Evolutionary conservation across 2,113 vertebrate species (phyloP), one percentile per base, ranked within the genome.

Genomic region (Rhombomys opimus): DNA sequence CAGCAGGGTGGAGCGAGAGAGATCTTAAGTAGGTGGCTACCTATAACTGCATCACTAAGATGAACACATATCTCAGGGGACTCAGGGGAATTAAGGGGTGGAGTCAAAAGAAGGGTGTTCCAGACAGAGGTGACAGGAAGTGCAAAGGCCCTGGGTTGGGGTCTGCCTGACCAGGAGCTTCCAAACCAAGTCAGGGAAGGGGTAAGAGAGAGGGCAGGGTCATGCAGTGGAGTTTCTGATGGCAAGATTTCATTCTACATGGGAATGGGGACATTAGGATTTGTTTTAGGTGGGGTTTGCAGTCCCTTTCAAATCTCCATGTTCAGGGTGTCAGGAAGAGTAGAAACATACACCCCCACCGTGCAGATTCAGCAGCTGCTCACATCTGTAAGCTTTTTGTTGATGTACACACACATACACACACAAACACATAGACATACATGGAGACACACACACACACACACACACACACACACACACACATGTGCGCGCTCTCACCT

Each of bases 171-270:
- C 8, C 2, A 15, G 25, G 80, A 32, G 0, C 46, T 25, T 9
- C 35, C 27, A 87, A 23, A 52, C 23, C 4, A 5, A 27, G 38
- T 12, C 9, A 15, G 22, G 0, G 17, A 92, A 59, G 2, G 3
- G 50, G n/a, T 7, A 22, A 27, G 73, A 30, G 0, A 7, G 15
- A 68, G 23, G 70, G 50, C 2, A 52, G 0, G 23, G 9, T 20
- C 22, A 7, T 70, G 22, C 0, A 1, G 3, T 0, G 9, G 27
- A n/a, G 8, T 7, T 57, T 20, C 25, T 27, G 12, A 20, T 7
- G 3, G 41, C 59, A 25, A 87, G 32, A 88, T n/a, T 52, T 38
- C 59, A 52, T 35, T 46, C 12, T 8, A 1, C 41, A 25, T 20
- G n/a, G 95, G 32, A 57, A 76, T 18, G 2, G n/a, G n/a, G 13